Evolutionary conservation across 2,888 invertebrate genomes (phyloP), one percentile per base, ranked within the genome.

Genomic region (Chironomus riparius): DNA sequence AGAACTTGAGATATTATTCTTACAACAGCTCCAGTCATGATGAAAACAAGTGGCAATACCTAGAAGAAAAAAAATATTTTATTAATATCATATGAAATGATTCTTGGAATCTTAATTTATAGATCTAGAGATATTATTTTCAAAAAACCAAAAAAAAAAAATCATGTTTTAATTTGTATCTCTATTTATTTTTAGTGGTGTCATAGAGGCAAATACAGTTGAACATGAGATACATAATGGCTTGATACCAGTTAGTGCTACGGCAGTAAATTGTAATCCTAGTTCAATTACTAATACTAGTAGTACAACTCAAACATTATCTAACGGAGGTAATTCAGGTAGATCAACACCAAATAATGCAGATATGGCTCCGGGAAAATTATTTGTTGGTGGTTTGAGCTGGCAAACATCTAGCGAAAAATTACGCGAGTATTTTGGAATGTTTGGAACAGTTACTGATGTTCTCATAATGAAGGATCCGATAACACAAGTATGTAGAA

Each of bases 401-500:
- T 95, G 95, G 95, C 94, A 95, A 85, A 95, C 95, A 18, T 93
- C 94, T 81, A 92, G 93, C 76, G 95, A 95, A 83, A 95, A 94
- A 84, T 88, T 95, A n/a, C 87, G 93, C 80, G 94, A 95, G 81
- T 95, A 95, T 85, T 95, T 95, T 80, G 92, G 93, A 76, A 93
- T 94, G 91, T 95, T 94, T 81, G 95, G 95, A 77, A 91, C 92
- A 4, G 94, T 95, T 79, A 92, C 94, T 47, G 95, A 95, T 83
- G 95, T 95, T 76, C 89, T 95, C 78, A 95, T 95, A 81, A 95
- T 95, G 95, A 95, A 95, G 86, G 95, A 95, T 84, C 95, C 95
- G 0, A 92, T 94, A 56, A 95, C 95, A 78, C 94, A 94, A 92
- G 95, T 95, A 86, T 85, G 85, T 80, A 77, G 73, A 68, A 50